phyloP scores from a whole-genome alignment of 2,797 vertebrate genomes.

The Lagodon rhomboides region DNA sequence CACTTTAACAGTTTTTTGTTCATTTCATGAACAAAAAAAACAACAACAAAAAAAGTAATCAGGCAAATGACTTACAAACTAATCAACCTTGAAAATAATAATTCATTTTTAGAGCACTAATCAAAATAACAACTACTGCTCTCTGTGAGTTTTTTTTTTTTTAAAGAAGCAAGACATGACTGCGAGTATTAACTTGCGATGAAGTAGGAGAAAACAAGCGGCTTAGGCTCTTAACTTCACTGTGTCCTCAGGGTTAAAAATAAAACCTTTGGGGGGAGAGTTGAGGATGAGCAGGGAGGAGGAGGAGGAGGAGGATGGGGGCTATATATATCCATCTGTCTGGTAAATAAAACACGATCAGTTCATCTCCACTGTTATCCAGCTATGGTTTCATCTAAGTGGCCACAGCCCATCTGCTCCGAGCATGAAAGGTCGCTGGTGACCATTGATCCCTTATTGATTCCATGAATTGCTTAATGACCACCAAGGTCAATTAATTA shows the following conservation, averaged over 20 bases:
- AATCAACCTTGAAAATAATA: neutral
- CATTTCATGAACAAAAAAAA: too few species aligned
- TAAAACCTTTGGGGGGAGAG: conserved; percentile 42
- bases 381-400: conserved; percentile 76
- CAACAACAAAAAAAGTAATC: neutral
- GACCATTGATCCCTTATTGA: conserved; percentile 82
- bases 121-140: neutral
- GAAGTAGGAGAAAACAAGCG: conserved; percentile 24
- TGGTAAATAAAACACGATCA: conserved; percentile 63
- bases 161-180: neutral
- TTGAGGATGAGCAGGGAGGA: conserved; percentile 18
- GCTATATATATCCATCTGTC: conserved; percentile 78
- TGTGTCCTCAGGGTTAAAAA: conserved; percentile 59
- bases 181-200: neutral
- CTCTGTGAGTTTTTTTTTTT: neutral
- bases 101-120: neutral
- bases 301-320: conserved; percentile 11
- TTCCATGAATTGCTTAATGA: conserved; percentile 81
- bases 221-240: conserved; percentile 34
- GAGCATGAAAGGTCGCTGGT: conserved; percentile 72
- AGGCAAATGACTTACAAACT: neutral
- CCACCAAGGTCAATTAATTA: conserved; percentile 83
- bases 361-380: conserved; percentile 66
- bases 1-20: neutral
- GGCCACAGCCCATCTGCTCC: conserved; percentile 78